A percentile compares a stretch with the other conserved stretches of the same genome.
phyloP scores from a whole-genome alignment of 2,113 vertebrate genomes.

The Ammodytes marinus region DNA sequence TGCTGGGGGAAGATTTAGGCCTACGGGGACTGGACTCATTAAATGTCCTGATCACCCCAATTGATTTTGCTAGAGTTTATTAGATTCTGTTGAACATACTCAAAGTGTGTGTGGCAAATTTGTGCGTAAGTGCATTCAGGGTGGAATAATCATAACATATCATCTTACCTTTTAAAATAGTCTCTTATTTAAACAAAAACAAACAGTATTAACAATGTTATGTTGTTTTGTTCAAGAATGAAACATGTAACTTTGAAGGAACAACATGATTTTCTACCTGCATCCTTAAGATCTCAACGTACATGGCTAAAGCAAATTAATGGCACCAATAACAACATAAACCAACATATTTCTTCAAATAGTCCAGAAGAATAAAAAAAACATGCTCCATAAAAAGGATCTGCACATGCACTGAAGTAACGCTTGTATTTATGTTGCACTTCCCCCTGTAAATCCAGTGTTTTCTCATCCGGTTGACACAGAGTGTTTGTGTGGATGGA shows the following conservation, averaged over 20 bases:
- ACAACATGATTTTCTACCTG: neutral
- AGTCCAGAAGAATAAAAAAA: neutral
- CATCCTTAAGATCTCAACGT: too few species aligned
- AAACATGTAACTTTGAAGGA: neutral
- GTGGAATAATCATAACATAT: neutral
- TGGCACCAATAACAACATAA: neutral
- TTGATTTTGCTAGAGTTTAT: slow-evolving; percentile 63
- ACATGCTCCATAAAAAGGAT: neutral
- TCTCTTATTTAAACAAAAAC: too few species aligned
- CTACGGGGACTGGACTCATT: slow-evolving; percentile 55
- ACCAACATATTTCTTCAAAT: neutral
- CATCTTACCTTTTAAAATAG: neutral
- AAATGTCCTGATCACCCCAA: slow-evolving; percentile 53
- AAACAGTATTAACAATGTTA: too few species aligned
- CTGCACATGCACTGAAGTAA: neutral
- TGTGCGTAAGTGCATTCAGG: slow-evolving; percentile 10
- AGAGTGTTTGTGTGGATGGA: too few species aligned
- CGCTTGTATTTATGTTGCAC: neutral
- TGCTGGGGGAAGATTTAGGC: slow-evolving; percentile 7
- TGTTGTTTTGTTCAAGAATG: neutral
- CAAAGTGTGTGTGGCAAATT: neutral
- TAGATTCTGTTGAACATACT: slow-evolving; percentile 48
- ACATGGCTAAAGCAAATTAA: neutral
- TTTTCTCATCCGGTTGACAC: neutral
- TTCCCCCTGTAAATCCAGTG: neutral